Base-by-base conservation (phyloP, 1,140 invertebrate genomes). In the Lanistes nyassanus region DNA sequence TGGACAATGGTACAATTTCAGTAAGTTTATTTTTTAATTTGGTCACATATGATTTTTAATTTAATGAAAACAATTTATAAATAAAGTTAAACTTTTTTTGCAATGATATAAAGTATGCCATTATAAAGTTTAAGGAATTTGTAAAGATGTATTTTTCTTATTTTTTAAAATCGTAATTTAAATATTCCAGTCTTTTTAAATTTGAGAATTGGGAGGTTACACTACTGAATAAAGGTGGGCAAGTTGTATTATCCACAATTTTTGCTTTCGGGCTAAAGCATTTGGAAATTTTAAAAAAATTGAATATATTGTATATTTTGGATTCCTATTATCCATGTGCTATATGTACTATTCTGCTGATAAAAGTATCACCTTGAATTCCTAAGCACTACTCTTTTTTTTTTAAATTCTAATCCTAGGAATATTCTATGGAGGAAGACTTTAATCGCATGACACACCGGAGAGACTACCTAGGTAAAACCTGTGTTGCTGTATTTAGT, bases 1-100 rank as follows among this genome's bases (percentile, higher is more conserved):
- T 98, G 86, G 97, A 99, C 83, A 99, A 97, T 92, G 98, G 98
- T 72, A 96, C 93, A 70, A 93, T 95, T 80, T 91, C 92, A 78
- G 93, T 94, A 89, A 88, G 90, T 90, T 78, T 53, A 42, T 29
- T 16, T 9, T 42, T 47, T 69, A 51, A 21, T 26, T 23, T 26
- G 6, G 21, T 26, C 16, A 47, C 4, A 51, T 23, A 69, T 13
- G 13, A 23, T 26, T n/a, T n/a, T n/a, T 42, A 69, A 47, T 47
- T 47, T n/a, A n/a, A n/a, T n/a, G n/a, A 23, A 53, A 47, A 11
- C 9, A n/a, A 26, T 69, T 47, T n/a, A n/a, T n/a, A n/a, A n/a
- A n/a, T n/a, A n/a, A n/a, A n/a, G n/a, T n/a, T n/a, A n/a, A n/a
- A n/a, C n/a, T n/a, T n/a, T n/a, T n/a, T n/a, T n/a, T n/a, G n/a